Conservation (phyloP, 2,113 vertebrate genomes). For the Tetrao urogallus region DNA sequence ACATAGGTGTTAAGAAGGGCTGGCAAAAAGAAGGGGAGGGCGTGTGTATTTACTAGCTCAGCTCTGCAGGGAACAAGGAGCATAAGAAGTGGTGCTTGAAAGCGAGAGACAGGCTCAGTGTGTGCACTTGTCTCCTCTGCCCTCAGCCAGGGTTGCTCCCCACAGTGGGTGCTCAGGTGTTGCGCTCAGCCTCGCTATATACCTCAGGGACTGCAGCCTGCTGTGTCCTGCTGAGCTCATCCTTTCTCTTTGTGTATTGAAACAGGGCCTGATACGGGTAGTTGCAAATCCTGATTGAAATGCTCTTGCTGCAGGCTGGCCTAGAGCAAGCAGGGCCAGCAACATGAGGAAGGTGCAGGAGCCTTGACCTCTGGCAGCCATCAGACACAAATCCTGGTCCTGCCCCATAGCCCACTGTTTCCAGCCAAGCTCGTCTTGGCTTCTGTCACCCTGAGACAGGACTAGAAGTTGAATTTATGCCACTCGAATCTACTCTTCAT, state of each 20-base stretch:
- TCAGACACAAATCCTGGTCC: accelerated
- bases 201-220: neutral
- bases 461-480: neutral
- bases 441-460: neutral
- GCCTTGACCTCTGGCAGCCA: neutral
- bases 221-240: neutral
- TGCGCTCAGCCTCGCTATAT: accelerated
- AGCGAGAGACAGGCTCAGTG: neutral
- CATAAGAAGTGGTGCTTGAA: neutral
- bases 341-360: accelerated
- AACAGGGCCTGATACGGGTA: accelerated
- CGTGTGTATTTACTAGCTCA: neutral
- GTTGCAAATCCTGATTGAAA: neutral
- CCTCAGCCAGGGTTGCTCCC: neutral
- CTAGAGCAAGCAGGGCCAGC: neutral
- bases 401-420: neutral
- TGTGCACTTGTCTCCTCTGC: neutral
- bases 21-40: neutral
- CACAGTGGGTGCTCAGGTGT: accelerated
- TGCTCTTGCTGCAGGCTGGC: neutral
- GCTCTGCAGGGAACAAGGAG: neutral
- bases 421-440: neutral
- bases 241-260: neutral
- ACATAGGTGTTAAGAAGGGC: neutral
- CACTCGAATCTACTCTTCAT: neutral